These are phyloP conservation scores for Corapipo altera DNA, from an alignment of 2,113 vertebrate genomes.

Conservation along the genomic window DNA sequence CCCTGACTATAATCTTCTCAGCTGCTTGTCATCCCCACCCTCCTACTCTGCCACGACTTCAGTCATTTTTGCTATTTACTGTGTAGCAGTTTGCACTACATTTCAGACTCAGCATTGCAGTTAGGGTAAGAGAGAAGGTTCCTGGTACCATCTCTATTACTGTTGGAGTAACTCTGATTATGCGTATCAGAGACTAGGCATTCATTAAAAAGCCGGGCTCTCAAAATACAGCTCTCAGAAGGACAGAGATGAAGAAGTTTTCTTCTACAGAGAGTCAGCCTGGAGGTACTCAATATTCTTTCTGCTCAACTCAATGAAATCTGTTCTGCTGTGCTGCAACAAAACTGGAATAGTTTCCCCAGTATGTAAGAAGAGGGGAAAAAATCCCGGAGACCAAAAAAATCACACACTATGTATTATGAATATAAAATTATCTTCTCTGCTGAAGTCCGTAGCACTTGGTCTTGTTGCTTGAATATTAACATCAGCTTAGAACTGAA, in stretches of 20 bases:
- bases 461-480: constrained; percentile 26
- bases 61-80: not conserved
- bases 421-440: constrained; percentile 40
- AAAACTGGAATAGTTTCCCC: not conserved
- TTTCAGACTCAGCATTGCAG: not conserved
- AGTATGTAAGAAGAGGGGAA: not conserved
- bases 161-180: not conserved
- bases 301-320: not conserved
- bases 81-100: not conserved
- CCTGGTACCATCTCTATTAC: not conserved
- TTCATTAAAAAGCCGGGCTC: not conserved
- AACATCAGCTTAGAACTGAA: constrained; percentile 30
- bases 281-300: not conserved
- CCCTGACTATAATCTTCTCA: not conserved
- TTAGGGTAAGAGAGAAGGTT: not conserved
- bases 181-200: not conserved
- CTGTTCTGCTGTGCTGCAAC: not conserved
- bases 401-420: not conserved
- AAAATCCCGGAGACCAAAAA: not conserved
- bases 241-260: not conserved
- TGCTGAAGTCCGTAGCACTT: not conserved
- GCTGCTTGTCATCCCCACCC: not conserved
- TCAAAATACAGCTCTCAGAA: not conserved
- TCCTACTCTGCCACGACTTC: not conserved
- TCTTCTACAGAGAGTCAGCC: not conserved